A percentile compares a stretch with the other conserved stretches of the same genome.
Evolutionary conservation across 1,140 invertebrate genomes (phyloP).

Genomic region (Formica selysi): DNA sequence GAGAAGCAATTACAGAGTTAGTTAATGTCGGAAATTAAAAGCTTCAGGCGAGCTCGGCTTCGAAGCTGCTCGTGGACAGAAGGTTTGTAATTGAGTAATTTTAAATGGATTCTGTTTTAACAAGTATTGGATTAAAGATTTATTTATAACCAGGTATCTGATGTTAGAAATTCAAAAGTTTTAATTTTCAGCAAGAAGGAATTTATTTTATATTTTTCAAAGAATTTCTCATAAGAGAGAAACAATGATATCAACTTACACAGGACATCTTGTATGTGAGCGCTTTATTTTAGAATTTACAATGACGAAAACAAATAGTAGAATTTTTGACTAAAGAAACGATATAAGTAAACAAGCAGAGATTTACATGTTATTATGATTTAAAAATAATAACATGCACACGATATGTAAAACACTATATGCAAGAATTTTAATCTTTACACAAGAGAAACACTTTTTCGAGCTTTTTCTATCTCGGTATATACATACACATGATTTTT

Average conservation of each 20-base stretch:
- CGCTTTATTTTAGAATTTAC: background rate
- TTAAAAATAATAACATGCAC: background rate
- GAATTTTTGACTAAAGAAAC: background rate
- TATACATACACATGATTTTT: background rate
- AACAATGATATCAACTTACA: background rate
- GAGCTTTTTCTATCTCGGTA: background rate
- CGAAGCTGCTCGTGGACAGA: constrained; percentile 10
- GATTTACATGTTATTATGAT: constrained; percentile 22
- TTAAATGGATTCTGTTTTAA: background rate
- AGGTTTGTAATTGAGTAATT: constrained; percentile 13
- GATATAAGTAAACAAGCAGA: background rate
- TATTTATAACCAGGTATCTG: background rate
- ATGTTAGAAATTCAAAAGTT: background rate
- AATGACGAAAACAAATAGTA: background rate
- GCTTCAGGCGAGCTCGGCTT: background rate
- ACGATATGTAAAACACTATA: background rate
- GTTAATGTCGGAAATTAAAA: constrained; percentile 46
- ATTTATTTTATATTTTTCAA: background rate
- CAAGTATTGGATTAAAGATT: background rate
- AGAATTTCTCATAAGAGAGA: background rate
- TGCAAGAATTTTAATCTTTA: background rate
- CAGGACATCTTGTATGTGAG: background rate
- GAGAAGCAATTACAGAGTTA: constrained; percentile 48
- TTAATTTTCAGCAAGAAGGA: background rate
- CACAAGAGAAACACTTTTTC: background rate